A percentile compares a stretch with the other conserved stretches of the same genome.
These are phyloP conservation scores for Melanostigma gelatinosum DNA, from an alignment of 2,113 vertebrate species.

Conservation along the genomic window DNA sequence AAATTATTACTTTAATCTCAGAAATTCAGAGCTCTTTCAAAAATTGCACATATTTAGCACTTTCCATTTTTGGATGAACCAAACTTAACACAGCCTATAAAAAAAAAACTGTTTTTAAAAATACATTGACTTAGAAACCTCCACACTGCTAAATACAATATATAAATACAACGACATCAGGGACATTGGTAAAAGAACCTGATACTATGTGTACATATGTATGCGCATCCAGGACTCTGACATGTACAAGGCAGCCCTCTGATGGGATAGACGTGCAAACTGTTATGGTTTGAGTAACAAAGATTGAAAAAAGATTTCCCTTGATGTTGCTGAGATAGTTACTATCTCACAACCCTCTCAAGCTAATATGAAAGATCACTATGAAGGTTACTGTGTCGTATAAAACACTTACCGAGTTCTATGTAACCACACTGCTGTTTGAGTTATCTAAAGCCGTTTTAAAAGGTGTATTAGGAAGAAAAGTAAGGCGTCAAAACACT, in stretches of 20 bases:
- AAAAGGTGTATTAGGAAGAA: background rate
- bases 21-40: too few relatives aligned
- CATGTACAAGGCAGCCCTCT: too few relatives aligned
- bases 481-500: conserved; percentile 1
- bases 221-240: too few relatives aligned
- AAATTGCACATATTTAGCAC: too few relatives aligned
- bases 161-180: background rate
- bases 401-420: background rate
- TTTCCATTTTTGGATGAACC: background rate
- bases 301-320: background rate
- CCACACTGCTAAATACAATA: too few relatives aligned
- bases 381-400: background rate
- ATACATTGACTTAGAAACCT: too few relatives aligned
- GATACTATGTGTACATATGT: background rate
- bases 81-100: too few relatives aligned
- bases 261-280: background rate
- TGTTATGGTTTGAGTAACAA: background rate
- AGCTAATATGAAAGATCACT: background rate
- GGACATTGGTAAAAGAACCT: background rate
- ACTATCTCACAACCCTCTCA: background rate
- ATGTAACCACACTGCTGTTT: background rate
- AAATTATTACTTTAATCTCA: too few relatives aligned
- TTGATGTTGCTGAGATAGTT: background rate
- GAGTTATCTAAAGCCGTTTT: background rate
- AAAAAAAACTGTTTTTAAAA: too few relatives aligned